These are phyloP conservation scores for Aplocera efformata DNA, from an alignment of 2,888 invertebrate genomes.

Conservation along the genomic window DNA sequence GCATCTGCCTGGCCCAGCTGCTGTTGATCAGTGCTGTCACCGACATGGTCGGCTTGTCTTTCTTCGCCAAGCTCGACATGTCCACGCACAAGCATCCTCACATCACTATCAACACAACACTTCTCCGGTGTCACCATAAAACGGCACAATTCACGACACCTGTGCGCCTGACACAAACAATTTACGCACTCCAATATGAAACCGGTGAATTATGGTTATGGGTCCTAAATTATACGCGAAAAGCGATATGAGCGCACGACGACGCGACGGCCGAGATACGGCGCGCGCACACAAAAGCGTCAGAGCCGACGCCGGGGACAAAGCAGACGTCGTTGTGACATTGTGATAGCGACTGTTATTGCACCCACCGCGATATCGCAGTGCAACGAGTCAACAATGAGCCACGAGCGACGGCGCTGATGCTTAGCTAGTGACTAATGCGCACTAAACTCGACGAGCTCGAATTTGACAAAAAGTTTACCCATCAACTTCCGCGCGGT, in stretches of 20 bases:
- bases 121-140: slow-evolving; percentile 33
- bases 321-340: slow-evolving; percentile 69
- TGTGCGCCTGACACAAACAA: slow-evolving; percentile 44
- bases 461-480: slow-evolving; percentile 75
- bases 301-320: slow-evolving; percentile 51
- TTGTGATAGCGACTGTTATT: slow-evolving; percentile 73
- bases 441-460: slow-evolving; percentile 71
- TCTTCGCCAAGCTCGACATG: slow-evolving; percentile 86
- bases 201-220: slow-evolving; percentile 41
- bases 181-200: slow-evolving; percentile 38
- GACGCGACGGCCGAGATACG: slow-evolving; percentile 36
- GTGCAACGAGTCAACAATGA: slow-evolving; percentile 59
- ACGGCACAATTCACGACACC: slow-evolving; percentile 45
- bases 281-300: slow-evolving; percentile 44
- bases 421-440: slow-evolving; percentile 72
- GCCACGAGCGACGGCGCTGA: slow-evolving; percentile 54
- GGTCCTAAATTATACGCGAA: slow-evolving; percentile 43
- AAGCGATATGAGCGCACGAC: slow-evolving; percentile 38
- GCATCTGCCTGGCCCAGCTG: slow-evolving; percentile 76
- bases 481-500: slow-evolving; percentile 78
- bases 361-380: slow-evolving; percentile 59
- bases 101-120: slow-evolving; percentile 68
- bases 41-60: slow-evolving; percentile 93
- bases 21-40: slow-evolving; percentile 90
- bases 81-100: slow-evolving; percentile 72